Evolutionary conservation across 2,888 invertebrate species (phyloP), one percentile per base, ranked within the genome.

Genomic region (Polydrusus cervinus): DNA sequence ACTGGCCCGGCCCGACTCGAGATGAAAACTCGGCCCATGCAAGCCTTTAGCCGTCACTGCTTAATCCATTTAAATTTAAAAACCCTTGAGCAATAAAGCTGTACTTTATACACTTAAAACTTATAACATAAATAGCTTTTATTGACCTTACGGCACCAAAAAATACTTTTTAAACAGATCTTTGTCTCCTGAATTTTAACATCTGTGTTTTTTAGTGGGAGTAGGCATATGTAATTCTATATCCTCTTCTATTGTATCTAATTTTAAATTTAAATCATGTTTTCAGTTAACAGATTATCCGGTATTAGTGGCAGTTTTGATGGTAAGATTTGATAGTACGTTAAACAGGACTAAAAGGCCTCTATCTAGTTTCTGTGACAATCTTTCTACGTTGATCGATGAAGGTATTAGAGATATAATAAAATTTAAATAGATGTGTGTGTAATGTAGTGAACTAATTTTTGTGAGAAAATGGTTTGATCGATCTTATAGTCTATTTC

Each of bases 221-320:
- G 57, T 57, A 57, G 13, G 6, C 9, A 16, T 18, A 38, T 38
- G 57, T 34, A 60, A 60, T 18, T 38, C 38, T 60, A 60, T 60
- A 60, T 38, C 57, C 38, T 18, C 11, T 60, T 18, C 38, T 60
- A 53, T 38, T 60, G 16, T 38, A 60, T 38, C 57, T 60, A 60
- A 60, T 60, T 60, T 60, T 60, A 60, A 60, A 40, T 60, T 60
- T 60, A 60, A 60, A 60, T 60, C 11, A 38, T 38, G 34, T 60
- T 60, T 60, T 16, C 11, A 60, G 34, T 60, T n/a, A 38, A 60
- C 57, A 38, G 16, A 60, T 38, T 60, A 60, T 60, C 57, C 40
- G 30, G 18, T 60, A 60, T 34, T 60, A 34, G 51, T 13, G 10
- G 11, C 25, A 11, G 38, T 38, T 18, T 8, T 38, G 57, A 60